Conservation (phyloP, 2,797 vertebrate species). For the Lutjanus campechanus region DNA sequence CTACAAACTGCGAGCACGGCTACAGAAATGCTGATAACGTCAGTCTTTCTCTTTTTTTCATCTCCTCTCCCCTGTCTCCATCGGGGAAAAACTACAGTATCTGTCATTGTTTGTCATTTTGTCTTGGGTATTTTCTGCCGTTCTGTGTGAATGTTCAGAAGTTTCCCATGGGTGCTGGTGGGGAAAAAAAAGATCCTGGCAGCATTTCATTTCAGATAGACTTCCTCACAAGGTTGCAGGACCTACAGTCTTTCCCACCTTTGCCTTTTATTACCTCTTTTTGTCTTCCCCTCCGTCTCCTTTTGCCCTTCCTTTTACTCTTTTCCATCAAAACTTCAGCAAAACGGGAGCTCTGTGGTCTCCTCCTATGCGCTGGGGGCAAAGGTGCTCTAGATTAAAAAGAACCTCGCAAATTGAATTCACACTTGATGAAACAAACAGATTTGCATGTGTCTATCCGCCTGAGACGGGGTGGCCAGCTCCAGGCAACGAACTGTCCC, state of each 20-base stretch:
- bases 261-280: constrained; percentile 39
- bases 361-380: constrained; percentile 83
- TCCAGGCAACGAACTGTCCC: constrained; percentile 84
- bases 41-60: constrained; percentile 22
- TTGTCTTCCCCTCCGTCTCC: constrained; percentile 43
- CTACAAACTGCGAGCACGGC: constrained; percentile 58
- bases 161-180: constrained; percentile 56
- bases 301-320: constrained; percentile 62
- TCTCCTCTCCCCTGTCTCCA: constrained; percentile 31
- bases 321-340: constrained; percentile 68
- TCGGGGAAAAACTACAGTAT: constrained; percentile 36
- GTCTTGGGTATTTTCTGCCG: constrained; percentile 48
- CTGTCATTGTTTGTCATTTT: constrained; percentile 69
- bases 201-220: constrained; percentile 41
- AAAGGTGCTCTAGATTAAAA: constrained; percentile 88
- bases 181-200: constrained; percentile 31
- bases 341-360: constrained; percentile 66
- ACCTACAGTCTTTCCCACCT: constrained; percentile 36
- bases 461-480: constrained; percentile 84
- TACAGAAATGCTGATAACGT: constrained; percentile 69
- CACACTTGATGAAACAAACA: constrained; percentile 89
- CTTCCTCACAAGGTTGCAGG: constrained; percentile 53
- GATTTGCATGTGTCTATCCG: constrained; percentile 82
- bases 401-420: constrained; percentile 87
- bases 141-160: constrained; percentile 51